Evolutionary conservation across 2,113 vertebrate genomes (phyloP), one percentile per base, ranked within the genome.

Genomic region (Ochotona princeps): DNA sequence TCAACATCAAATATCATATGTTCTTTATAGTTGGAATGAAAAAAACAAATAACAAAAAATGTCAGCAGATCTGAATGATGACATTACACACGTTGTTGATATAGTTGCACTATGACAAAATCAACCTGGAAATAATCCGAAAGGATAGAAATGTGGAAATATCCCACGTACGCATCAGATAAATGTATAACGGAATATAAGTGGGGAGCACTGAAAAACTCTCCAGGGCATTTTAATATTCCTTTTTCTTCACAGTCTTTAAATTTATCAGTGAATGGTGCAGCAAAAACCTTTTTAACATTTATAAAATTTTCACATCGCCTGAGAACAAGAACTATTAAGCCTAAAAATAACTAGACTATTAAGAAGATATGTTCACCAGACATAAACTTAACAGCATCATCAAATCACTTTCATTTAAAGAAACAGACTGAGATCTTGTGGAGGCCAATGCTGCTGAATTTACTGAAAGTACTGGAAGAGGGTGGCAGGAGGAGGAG

Each of bases 41-140:
- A 90, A 72, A 35, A 25, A 28, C 51, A 83, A 87, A 78, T 21
- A 93, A 83, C 74, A 66, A 82, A 82, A 92, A 65, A 89, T 81
- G 26, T 86, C 38, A 81, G 23, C 57, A 80, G 47, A 72, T 78
- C 14, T 85, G n/a, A 84, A 51, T 74, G 74, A 72, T 47, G 28
- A 92, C 47, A 80, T 35, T 63, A 78, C 90, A 35, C 11, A 38
- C 9, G 78, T 72, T 32, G 82, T 35, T 87, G 21, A 7, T 63
- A 81, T 80, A 70, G 21, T 32, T 3, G 67, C 3, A 67, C 49
- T 6, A 17, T 60, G 47, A 35, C n/a, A 26, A 26, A 87, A 61
- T 61, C 12, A 86, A 76, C 5, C 13, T 57, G 81, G 60, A 75
- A 86, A 86, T 60, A 82, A 63, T 66, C 7, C 73, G 72, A 83